These are phyloP conservation scores for Sphenopsis melanotis DNA, from an alignment of 2,797 vertebrate genomes.

Conservation along the genomic window DNA sequence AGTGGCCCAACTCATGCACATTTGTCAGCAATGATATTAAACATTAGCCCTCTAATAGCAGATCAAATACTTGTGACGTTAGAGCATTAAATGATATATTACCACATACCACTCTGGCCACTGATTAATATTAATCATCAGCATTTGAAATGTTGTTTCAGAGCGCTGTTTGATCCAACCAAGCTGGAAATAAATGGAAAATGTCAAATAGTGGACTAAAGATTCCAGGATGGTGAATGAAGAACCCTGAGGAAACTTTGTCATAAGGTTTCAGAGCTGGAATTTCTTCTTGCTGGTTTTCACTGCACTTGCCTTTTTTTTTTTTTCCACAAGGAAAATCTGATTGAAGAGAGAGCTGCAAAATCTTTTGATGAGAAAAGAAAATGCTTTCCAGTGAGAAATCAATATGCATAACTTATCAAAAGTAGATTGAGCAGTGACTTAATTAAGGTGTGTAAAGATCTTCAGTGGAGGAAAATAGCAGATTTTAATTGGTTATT, in stretches of 20 bases:
- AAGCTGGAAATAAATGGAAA: neutral
- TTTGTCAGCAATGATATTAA: neutral
- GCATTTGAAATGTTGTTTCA: neutral
- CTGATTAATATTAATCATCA: neutral
- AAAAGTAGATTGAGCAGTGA: neutral
- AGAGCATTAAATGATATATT: neutral
- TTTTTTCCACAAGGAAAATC: neutral
- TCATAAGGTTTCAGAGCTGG: neutral
- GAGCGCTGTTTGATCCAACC: neutral
- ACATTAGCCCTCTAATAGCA: neutral
- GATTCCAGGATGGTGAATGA: neutral
- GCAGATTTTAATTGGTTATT: neutral
- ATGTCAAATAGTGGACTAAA: neutral
- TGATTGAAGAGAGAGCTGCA: neutral
- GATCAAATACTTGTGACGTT: neutral
- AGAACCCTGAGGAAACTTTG: neutral
- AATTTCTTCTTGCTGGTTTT: neutral
- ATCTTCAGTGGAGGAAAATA: neutral
- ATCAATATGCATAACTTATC: neutral
- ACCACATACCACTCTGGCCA: neutral
- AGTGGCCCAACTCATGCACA: neutral
- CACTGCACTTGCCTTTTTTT: neutral
- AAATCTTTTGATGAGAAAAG: neutral
- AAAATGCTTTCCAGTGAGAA: neutral
- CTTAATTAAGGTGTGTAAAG: constrained; percentile 7